Percentiles rank a stretch among this genome's conserved stretches.
These are phyloP conservation scores for Automeris io DNA, from an alignment of 2,888 invertebrate genomes.

Conservation along the genomic window DNA sequence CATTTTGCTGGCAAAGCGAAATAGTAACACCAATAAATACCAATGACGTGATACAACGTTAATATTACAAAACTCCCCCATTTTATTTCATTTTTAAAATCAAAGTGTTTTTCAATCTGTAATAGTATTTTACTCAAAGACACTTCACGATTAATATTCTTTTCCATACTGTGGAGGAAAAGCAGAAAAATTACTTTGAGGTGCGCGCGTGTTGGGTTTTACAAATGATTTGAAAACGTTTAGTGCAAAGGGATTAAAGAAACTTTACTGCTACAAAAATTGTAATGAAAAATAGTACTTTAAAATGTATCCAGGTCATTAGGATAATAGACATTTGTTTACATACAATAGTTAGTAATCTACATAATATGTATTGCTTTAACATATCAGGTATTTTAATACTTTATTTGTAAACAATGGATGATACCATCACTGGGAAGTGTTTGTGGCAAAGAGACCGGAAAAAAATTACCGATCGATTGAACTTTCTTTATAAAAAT, in stretches of 20 bases:
- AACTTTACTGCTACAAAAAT: neutral
- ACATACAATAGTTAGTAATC: neutral
- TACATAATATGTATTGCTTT: neutral
- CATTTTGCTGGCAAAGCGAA: constrained; percentile 61
- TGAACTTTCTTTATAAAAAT: too few relatives aligned
- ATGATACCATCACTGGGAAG: too few relatives aligned
- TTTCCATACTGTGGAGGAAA: constrained; percentile 23
- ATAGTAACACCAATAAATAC: constrained; percentile 57
- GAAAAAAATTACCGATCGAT: too few relatives aligned
- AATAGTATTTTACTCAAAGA: constrained; percentile 45
- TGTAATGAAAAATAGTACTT: neutral
- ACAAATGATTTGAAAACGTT: neutral
- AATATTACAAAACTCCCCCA: constrained; percentile 55
- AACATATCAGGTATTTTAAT: too few relatives aligned
- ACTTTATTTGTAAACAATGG: too few relatives aligned
- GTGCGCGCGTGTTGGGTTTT: neutral
- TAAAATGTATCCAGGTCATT: neutral
- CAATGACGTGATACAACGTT: constrained; percentile 50
- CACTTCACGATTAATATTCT: constrained; percentile 21
- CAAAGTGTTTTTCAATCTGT: constrained; percentile 50
- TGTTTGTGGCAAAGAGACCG: too few relatives aligned
- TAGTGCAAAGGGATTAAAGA: neutral
- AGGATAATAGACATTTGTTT: constrained; percentile 1
- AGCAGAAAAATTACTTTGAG: neutral
- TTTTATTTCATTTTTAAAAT: constrained; percentile 65